These are phyloP conservation scores for Galagoides demidoff DNA, from an alignment of 2,797 vertebrate genomes.

Conservation along the genomic window DNA sequence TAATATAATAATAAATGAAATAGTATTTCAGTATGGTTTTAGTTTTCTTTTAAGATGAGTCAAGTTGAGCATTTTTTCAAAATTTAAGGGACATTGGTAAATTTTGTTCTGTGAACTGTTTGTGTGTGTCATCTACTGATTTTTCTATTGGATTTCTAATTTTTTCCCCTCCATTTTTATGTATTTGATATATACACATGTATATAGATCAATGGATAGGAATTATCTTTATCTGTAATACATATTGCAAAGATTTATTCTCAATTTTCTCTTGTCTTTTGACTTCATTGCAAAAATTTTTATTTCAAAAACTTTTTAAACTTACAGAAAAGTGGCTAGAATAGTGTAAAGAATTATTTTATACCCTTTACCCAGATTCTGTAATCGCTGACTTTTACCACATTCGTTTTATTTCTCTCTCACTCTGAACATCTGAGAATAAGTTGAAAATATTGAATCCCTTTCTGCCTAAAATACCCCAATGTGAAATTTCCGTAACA, in stretches of 20 bases:
- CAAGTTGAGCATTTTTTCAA: background rate
- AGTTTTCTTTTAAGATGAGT: background rate
- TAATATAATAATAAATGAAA: background rate
- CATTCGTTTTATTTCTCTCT: background rate
- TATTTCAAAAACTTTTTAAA: background rate
- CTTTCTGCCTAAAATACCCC: background rate
- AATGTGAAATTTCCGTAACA: background rate
- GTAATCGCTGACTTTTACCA: background rate
- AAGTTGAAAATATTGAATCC: background rate
- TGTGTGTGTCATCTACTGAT: background rate
- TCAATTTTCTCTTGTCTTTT: background rate
- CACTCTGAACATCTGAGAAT: background rate
- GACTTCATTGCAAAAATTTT: background rate
- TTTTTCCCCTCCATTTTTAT: background rate
- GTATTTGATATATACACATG: background rate
- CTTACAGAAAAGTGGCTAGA: background rate
- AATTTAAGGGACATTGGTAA: background rate
- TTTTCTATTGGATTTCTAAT: background rate
- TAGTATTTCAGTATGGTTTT: background rate
- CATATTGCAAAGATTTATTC: background rate
- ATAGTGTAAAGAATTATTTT: background rate
- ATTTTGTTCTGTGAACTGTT: background rate
- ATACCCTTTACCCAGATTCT: background rate
- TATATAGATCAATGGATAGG: background rate
- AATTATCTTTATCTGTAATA: background rate